Conservation (phyloP, 2,888 invertebrate species). For the Camponotus fellah region DNA sequence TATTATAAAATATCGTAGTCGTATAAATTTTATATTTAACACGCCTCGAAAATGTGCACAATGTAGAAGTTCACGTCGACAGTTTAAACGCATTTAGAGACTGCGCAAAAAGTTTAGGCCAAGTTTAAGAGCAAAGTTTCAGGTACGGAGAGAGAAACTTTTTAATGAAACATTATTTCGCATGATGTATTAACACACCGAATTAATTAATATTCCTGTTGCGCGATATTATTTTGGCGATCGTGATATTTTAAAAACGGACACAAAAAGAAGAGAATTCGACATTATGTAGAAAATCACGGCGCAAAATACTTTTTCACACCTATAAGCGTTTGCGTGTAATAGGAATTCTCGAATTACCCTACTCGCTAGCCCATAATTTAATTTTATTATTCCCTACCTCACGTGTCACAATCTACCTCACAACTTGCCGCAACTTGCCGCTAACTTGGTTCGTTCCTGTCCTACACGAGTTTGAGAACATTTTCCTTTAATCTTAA, state of each 20-base stretch:
- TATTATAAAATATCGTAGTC: not conserved
- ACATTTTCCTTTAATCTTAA: conserved; percentile 63
- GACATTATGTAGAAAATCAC: not conserved
- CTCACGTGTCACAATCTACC: conserved; percentile 40
- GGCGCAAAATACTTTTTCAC: not conserved
- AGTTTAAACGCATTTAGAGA: conserved; percentile 34
- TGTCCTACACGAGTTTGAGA: conserved; percentile 46
- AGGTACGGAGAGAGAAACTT: conserved; percentile 19
- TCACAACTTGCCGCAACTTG: conserved; percentile 25
- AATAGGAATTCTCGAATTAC: conserved; percentile 35
- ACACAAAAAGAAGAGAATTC: conserved; percentile 20
- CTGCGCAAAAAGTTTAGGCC: conserved; percentile 29
- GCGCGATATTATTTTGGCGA: not conserved
- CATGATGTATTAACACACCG: conserved; percentile 38
- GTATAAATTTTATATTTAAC: conserved; percentile 21
- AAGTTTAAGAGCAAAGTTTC: conserved; percentile 45
- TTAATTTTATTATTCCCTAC: conserved; percentile 52
- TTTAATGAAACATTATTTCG: conserved; percentile 54
- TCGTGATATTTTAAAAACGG: not conserved
- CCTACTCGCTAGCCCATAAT: conserved; percentile 32
- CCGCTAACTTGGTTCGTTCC: conserved; percentile 19
- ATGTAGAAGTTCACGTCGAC: conserved; percentile 11
- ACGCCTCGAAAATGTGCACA: conserved; percentile 3
- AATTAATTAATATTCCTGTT: conserved; percentile 26
- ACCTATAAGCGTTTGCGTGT: conserved; percentile 18